Conservation (phyloP, 2,888 invertebrate genomes). For the Thera obeliscata region DNA sequence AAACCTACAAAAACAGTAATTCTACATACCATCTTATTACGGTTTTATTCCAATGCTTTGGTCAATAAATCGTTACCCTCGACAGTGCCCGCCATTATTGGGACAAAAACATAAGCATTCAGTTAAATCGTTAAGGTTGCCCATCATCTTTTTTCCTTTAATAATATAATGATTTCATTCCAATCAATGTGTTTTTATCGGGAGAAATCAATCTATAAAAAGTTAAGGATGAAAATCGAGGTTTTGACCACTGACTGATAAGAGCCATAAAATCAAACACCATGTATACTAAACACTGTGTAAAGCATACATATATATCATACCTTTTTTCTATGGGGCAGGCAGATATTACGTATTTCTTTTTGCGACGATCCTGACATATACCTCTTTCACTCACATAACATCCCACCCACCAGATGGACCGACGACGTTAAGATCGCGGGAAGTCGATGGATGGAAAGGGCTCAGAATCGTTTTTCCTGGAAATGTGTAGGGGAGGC, state of each 20-base stretch:
- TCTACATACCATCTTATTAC: constrained; percentile 8
- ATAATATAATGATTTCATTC: constrained; percentile 44
- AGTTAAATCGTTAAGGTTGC: constrained; percentile 40
- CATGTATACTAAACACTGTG: no score
- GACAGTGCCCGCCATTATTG: constrained; percentile 29
- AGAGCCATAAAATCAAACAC: constrained; percentile 8
- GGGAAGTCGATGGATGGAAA: no score
- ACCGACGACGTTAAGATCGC: no score
- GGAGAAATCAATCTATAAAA: constrained; percentile 48
- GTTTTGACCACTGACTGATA: constrained; percentile 34
- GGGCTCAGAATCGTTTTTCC: no score
- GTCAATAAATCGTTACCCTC: constrained; percentile 24
- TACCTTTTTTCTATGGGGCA: no score
- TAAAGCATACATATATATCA: no score
- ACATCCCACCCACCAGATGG: no score
- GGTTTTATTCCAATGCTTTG: constrained; percentile 16
- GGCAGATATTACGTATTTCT: no score
- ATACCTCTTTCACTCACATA: no score
- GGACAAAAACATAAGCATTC: constrained; percentile 36
- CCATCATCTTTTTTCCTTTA: constrained; percentile 41
- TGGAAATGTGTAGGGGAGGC: no score
- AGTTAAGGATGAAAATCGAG: constrained; percentile 48
- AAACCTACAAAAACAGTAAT: neutral
- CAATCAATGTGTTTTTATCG: constrained; percentile 43
- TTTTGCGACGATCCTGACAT: no score